These are phyloP conservation scores for Brenthis daphne DNA, from an alignment of 2,888 invertebrate genomes.

Conservation along the genomic window DNA sequence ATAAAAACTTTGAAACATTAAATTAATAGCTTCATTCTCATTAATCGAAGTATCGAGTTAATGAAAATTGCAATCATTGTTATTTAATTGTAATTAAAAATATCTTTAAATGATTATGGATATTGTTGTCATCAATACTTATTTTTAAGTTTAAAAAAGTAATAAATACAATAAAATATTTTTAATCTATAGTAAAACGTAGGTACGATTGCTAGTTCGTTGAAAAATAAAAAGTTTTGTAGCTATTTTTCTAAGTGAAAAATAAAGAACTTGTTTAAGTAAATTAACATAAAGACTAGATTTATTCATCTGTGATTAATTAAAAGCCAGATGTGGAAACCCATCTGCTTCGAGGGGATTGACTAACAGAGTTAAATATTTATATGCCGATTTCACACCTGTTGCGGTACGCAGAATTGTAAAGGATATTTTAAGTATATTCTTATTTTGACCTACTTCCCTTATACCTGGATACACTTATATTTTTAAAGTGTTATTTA, in stretches of 20 bases:
- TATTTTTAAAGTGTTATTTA: background rate
- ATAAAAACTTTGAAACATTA: too few species aligned
- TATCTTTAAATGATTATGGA: background rate
- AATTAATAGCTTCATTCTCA: too few species aligned
- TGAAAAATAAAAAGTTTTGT: too few species aligned
- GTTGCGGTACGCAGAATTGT: conserved; percentile 20
- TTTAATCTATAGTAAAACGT: too few species aligned
- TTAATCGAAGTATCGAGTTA: too few species aligned
- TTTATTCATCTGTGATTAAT: conserved; percentile 4
- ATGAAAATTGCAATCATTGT: background rate
- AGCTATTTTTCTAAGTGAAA: background rate
- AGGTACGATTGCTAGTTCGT: too few species aligned
- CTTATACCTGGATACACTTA: too few species aligned
- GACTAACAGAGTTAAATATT: conserved; percentile 26
- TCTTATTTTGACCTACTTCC: background rate
- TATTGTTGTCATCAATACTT: too few species aligned
- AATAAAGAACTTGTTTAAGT: background rate
- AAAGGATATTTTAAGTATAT: conserved; percentile 4
- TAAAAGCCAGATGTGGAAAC: conserved; percentile 31
- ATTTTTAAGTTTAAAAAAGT: background rate
- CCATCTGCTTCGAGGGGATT: conserved; percentile 33
- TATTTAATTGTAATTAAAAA: background rate
- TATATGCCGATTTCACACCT: conserved; percentile 34
- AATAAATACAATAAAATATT: too few species aligned
- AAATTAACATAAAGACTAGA: conserved; percentile 5